Evolutionary conservation across 1,140 invertebrate genomes (phyloP).

Genomic region (Chionoecetes opilio): DNA sequence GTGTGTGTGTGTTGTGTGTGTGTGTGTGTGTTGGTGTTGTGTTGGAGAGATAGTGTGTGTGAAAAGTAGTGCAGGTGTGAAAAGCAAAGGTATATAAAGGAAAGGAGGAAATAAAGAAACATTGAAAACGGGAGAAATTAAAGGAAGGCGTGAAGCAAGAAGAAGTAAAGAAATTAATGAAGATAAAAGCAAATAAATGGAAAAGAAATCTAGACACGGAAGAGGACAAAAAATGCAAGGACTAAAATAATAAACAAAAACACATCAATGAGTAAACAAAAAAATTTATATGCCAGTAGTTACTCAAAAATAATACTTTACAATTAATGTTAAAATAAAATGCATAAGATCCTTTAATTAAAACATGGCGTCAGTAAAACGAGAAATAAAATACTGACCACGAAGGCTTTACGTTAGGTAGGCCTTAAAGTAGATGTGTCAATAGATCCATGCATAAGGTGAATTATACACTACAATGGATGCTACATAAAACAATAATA

Average conservation of each 20-base stretch:
- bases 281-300: not conserved
- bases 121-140: not conserved
- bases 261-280: not conserved
- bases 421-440: not conserved
- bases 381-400: constrained; percentile 2
- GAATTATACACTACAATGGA: not conserved
- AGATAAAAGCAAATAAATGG: not conserved
- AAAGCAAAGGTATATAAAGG: not conserved
- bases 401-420: constrained; percentile 2
- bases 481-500: not conserved
- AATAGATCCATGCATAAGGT: not conserved
- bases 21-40: too few relatives aligned
- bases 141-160: not conserved
- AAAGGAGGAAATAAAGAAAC: not conserved
- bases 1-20: too few relatives aligned
- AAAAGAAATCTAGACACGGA: not conserved
- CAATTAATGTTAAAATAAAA: constrained; percentile 5
- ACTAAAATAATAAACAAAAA: not conserved
- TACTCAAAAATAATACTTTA: constrained; percentile 6
- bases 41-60: too few relatives aligned
- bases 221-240: not conserved
- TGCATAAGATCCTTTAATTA: constrained; percentile 10
- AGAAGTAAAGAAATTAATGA: not conserved
- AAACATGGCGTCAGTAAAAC: constrained; percentile 20
- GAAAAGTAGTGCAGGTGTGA: too few relatives aligned